Base-by-base conservation (phyloP, 2,113 vertebrate genomes). In the Cyphomyrus plagiostoma region DNA sequence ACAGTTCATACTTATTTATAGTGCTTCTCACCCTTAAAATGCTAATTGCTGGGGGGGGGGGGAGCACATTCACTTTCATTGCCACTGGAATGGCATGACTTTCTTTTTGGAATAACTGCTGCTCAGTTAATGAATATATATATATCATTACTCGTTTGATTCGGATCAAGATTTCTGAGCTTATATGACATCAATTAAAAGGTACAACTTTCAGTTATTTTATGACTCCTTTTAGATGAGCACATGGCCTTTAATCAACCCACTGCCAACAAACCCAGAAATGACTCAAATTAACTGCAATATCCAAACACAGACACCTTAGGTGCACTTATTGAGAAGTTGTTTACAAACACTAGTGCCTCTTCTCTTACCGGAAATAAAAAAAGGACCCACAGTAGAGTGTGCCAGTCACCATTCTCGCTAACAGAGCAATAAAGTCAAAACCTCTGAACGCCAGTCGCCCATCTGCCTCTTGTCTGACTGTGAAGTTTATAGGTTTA, bases 401-500 rank as follows among this genome's bases (percentile, higher is more conserved):
- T 52, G 53, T 2, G 21, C 21, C 53, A 21, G 15, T 52, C 13
- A 3, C n/a, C 49, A 26, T 53, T 53, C 50, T 23, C 21, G 70
- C 70, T 39, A 42, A 80, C 35, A 35, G 21, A 87, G 85, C 17
- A 53, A 56, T 87, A 53, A 86, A 50, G 49, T 53, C 26, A 87
- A 53, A 62, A 89, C 13, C 80, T 89, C 30, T 30, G 23, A 85
- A 66, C 52, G n/a, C 26, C 49, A 56, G 48, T 56, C 74, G 9
- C 42, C 74, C 52, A 35, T 52, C 48, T 50, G 48, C 70, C 56
- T 19, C 52, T 46, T 58, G 45, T 74, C 58, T 50, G 58, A 86
- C 58, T 23, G 21, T 19, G 52, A 42, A n/a, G 86, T 90, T 80
- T 90, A 46, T 49, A 87, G 87, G 48, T 35, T 42, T 82, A 90